A percentile compares a stretch with the other conserved stretches of the same genome.
phyloP scores from a whole-genome alignment of 1,140 invertebrate genomes.

The Drosophila paulistorum region DNA sequence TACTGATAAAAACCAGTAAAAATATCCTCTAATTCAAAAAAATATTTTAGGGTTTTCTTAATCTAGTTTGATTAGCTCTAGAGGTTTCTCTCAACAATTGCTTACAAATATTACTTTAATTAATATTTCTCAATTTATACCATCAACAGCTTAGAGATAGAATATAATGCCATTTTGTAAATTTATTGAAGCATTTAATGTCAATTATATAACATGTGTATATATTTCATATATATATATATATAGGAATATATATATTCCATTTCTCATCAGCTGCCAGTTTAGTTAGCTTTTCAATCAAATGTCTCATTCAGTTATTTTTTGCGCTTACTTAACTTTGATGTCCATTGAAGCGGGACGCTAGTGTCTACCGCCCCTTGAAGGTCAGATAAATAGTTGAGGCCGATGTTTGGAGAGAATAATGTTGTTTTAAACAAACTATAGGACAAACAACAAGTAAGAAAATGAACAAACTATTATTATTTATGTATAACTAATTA shows the following conservation, averaged over 20 bases:
- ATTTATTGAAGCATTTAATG: constrained; percentile 39
- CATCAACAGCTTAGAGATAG: too few relatives aligned
- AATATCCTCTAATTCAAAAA: too few relatives aligned
- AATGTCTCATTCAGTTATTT: constrained; percentile 15
- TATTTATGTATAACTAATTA: constrained; percentile 34
- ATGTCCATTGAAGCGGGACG: constrained; percentile 68
- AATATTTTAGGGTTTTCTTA: too few relatives aligned
- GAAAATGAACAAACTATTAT: constrained; percentile 35
- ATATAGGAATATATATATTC: neutral
- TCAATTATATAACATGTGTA: constrained; percentile 29
- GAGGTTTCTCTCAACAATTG: too few relatives aligned
- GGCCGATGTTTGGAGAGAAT: constrained; percentile 34
- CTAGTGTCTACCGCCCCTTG: constrained; percentile 68
- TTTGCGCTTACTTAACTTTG: constrained; percentile 46
- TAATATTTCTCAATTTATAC: neutral
- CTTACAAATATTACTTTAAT: too few relatives aligned
- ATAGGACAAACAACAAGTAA: constrained; percentile 32
- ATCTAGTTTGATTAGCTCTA: too few relatives aligned
- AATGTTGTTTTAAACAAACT: constrained; percentile 3
- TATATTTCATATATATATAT: constrained; percentile 2
- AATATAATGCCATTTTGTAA: constrained; percentile 45
- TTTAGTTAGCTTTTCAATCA: constrained; percentile 40
- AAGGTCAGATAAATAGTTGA: constrained; percentile 70
- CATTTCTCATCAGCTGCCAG: constrained; percentile 51
- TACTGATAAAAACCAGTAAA: too few relatives aligned